These are phyloP conservation scores for Pseudeuparius sepicola DNA, from an alignment of 2,888 invertebrate species.

Conservation along the genomic window DNA sequence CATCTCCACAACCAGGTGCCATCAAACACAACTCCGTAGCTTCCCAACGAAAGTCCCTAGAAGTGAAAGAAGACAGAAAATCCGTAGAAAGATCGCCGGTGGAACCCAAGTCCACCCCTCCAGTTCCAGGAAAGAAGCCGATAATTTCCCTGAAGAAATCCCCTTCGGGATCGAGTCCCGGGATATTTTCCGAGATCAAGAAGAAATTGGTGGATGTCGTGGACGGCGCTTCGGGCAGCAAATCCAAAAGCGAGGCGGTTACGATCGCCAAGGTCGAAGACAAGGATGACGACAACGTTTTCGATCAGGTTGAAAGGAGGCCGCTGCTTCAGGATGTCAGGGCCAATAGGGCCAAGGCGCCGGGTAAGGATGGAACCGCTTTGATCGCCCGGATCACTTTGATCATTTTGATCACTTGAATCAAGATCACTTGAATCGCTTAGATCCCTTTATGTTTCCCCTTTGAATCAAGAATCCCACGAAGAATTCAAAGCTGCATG, in stretches of 20 bases:
- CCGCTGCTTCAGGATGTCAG: slow-evolving; percentile 56
- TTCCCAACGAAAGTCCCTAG: slow-evolving; percentile 45
- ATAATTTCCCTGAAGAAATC: slow-evolving; percentile 56
- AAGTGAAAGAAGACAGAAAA: slow-evolving; percentile 36
- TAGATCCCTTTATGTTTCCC: too few relatives aligned
- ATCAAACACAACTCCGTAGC: slow-evolving; percentile 33
- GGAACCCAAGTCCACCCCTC: too few relatives aligned
- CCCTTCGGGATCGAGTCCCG: slow-evolving; percentile 43
- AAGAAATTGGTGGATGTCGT: slow-evolving; percentile 35
- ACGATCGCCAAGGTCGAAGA: slow-evolving; percentile 26
- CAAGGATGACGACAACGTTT: slow-evolving; percentile 38
- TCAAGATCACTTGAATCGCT: too few relatives aligned
- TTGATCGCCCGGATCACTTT: too few relatives aligned
- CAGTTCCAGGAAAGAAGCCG: slow-evolving; percentile 50
- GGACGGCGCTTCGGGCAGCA: slow-evolving; percentile 44
- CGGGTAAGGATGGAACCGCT: too few relatives aligned
- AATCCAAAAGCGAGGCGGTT: slow-evolving; percentile 28
- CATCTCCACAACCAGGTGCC: too few relatives aligned
- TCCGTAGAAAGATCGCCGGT: too few relatives aligned
- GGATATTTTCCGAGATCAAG: slow-evolving; percentile 23
- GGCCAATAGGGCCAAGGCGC: slow-evolving; percentile 56
- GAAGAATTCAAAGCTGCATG: too few relatives aligned
- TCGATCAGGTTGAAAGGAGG: slow-evolving; percentile 56
- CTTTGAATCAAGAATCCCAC: too few relatives aligned
- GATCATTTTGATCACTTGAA: too few relatives aligned